Percentiles rank a stretch among this genome's conserved stretches.
Evolutionary conservation across 2,888 invertebrate genomes (phyloP).

Genomic region (Harmothoe impar): DNA sequence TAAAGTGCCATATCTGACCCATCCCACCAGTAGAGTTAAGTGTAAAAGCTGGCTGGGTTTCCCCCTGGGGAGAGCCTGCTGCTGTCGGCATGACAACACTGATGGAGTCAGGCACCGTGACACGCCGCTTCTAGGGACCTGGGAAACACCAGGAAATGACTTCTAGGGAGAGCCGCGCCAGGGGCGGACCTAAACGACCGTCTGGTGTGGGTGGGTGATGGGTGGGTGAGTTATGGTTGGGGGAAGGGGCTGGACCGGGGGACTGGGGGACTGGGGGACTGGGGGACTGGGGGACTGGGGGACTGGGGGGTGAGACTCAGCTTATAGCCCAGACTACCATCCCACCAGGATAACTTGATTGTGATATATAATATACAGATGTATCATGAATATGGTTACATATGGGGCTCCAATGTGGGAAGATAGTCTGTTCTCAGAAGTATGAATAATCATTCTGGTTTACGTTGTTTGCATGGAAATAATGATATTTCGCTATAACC

Average conservation of each 20-base stretch:
- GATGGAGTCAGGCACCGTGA: slow-evolving; percentile 53
- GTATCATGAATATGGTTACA: too few relatives aligned
- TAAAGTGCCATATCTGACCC: too few relatives aligned
- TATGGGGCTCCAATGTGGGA: too few relatives aligned
- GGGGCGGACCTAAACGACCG: not conserved
- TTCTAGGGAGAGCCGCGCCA: not conserved
- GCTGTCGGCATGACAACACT: slow-evolving; percentile 53
- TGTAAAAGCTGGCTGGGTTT: not conserved
- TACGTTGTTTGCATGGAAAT: too few relatives aligned
- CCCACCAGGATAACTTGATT: too few relatives aligned
- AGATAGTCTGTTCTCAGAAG: too few relatives aligned
- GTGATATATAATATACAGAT: too few relatives aligned
- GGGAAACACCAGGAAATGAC: slow-evolving; percentile 50
- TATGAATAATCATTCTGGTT: too few relatives aligned
- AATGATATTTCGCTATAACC: too few relatives aligned
- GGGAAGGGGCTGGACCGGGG: not conserved
- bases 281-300: not conserved
- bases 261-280: not conserved
- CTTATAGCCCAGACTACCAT: too few relatives aligned
- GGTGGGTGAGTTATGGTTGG: not conserved
- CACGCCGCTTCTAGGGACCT: slow-evolving; percentile 46
- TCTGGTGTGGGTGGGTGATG: not conserved
- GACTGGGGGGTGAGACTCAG: not conserved
- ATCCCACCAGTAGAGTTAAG: too few relatives aligned
- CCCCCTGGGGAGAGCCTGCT: not conserved